These are phyloP conservation scores for Achatina immaculata DNA, from an alignment of 1,140 invertebrate genomes.

Conservation along the genomic window DNA sequence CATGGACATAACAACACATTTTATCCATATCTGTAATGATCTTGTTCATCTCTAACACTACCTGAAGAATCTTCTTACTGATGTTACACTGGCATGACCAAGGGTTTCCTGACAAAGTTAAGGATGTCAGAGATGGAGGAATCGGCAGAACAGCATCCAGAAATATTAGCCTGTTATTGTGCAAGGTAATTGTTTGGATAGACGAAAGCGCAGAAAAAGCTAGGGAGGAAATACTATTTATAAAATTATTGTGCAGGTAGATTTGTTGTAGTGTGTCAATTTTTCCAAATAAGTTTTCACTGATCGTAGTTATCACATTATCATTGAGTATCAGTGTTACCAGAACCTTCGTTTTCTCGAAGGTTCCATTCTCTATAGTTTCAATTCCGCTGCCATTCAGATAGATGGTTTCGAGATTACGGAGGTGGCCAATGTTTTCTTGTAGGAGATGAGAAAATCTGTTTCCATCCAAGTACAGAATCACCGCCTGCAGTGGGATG, in stretches of 20 bases:
- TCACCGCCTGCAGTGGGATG: conserved; percentile 42
- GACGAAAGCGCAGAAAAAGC: conserved; percentile 39
- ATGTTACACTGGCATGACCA: conserved; percentile 53
- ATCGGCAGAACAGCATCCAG: conserved; percentile 20
- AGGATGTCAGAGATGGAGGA: conserved; percentile 2
- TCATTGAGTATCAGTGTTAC: conserved; percentile 43
- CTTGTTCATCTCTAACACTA: conserved; percentile 14
- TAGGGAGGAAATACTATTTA: conserved; percentile 38
- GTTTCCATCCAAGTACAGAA: conserved; percentile 53
- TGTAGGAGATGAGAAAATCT: conserved; percentile 37
- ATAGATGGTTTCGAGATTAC: conserved; percentile 39
- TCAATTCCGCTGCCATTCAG: conserved; percentile 46
- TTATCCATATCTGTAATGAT: conserved; percentile 28
- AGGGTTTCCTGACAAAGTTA: conserved; percentile 46
- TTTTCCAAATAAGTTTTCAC: conserved; percentile 36
- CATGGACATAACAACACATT: conserved; percentile 33
- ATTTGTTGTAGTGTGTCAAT: conserved; percentile 38
- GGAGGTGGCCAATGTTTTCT: conserved; percentile 29
- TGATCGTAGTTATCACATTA: conserved; percentile 41
- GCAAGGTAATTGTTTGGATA: conserved; percentile 38
- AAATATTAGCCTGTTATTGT: conserved; percentile 42
- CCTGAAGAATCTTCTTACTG: conserved; percentile 24
- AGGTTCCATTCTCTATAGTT: conserved; percentile 40
- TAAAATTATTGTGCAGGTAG: conserved; percentile 47
- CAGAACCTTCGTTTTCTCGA: conserved; percentile 39